Evolutionary conservation across 2,797 vertebrate genomes (phyloP).

Genomic region (Labeo calbasu): DNA sequence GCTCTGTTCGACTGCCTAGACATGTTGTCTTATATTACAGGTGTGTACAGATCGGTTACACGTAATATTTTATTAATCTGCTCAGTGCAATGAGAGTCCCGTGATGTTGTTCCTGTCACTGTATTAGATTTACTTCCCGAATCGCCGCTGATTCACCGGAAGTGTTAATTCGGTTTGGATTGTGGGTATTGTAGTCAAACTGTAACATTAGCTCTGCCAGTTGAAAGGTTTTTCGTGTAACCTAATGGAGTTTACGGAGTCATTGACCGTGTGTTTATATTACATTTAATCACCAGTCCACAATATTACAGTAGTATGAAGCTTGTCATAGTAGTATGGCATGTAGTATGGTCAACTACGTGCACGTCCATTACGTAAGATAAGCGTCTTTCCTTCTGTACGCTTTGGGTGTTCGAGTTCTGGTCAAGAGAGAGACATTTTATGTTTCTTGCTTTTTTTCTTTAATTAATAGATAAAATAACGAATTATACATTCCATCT

Average conservation of each 20-base stretch:
- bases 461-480: too few relatives aligned
- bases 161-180: background rate
- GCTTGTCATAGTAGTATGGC: background rate
- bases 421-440: too few relatives aligned
- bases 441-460: too few relatives aligned
- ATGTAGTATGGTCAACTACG: background rate
- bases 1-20: constrained; percentile 90
- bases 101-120: constrained; percentile 55
- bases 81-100: constrained; percentile 63
- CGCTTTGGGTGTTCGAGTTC: too few relatives aligned
- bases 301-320: background rate
- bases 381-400: too few relatives aligned
- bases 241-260: background rate
- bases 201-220: background rate
- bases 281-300: background rate
- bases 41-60: constrained; percentile 57
- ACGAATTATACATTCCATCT: too few relatives aligned
- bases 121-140: constrained; percentile 44
- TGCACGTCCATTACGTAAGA: too few relatives aligned
- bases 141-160: constrained; percentile 34
- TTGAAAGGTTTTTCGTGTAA: background rate
- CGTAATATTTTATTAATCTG: constrained; percentile 78
- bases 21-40: constrained; percentile 78
- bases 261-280: background rate
- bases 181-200: constrained; percentile 59